Evolutionary conservation across 2,113 vertebrate genomes (phyloP), one percentile per base, ranked within the genome.

Genomic region (Perca schrenkii): DNA sequence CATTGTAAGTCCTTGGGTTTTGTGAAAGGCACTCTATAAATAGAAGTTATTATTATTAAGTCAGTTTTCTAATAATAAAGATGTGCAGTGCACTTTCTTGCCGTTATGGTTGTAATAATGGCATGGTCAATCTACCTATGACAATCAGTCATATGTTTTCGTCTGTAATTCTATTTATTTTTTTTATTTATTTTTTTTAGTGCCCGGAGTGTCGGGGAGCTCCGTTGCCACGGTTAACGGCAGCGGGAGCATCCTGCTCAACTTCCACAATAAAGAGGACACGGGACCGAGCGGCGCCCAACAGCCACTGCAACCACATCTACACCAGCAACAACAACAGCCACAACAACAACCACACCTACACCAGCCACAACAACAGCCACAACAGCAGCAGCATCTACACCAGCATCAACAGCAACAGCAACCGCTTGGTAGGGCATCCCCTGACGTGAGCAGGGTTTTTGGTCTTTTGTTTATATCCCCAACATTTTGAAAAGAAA

Each of bases 201-300:
- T 89, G 81, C 80, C 90, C n/a, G 86, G 63, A 13, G 86, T 83
- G 56, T 89, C 90, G 0, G 91, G 89, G 60, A 77, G 86, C 64
- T 77, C 94, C 0, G 89, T 91, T 54, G 31, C 86, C 0, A 58
- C 83, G 0, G 84, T 90, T 13, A 94, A 94, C 7, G 58, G 90
- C 58, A 94, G 81, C 61, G 92, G 94, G 21, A 94, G 89, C 88
- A 90, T 94, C 86, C 74, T 91, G 0, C 86, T 94, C 16, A 94
- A 93, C 89, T 92, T 93, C 75, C 90, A 93, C 84, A 83, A 83
- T 4, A 86, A 95, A 56, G 93, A 94, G 54, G 89, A 90, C 1
- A 57, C 11, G 49, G 28, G 86, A 36, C 76, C 86, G 0, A 89
- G 81, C 63, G 54, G 68, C 16, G 85, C 84, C 52, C 91, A 94